A percentile compares a stretch with the other conserved stretches of the same genome.
Evolutionary conservation across 2,113 vertebrate species (phyloP).

Genomic region (Diadophis punctatus): DNA sequence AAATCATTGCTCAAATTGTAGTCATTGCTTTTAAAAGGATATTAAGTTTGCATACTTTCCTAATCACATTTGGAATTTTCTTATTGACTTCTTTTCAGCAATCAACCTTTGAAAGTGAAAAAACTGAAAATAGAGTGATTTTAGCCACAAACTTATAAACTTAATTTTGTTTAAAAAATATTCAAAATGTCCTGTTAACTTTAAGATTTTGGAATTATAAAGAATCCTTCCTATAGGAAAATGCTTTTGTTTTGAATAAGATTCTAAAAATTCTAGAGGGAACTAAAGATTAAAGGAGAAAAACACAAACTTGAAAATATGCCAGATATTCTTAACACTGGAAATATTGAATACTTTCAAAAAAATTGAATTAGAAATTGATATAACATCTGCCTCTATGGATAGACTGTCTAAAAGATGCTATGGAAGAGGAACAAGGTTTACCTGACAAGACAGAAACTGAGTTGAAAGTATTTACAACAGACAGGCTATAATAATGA

Average conservation of each 20-base stretch:
- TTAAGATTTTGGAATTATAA: background rate
- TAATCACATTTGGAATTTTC: background rate
- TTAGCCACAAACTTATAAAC: background rate
- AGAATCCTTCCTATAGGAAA: background rate
- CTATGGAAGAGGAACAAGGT: background rate
- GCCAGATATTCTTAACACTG: background rate
- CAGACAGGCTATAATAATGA: background rate
- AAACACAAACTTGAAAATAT: background rate
- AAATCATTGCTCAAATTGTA: background rate
- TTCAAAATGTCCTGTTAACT: background rate
- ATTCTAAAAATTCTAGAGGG: background rate
- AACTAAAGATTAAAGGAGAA: background rate
- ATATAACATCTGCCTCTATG: background rate
- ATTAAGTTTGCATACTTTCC: background rate
- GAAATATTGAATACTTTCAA: background rate
- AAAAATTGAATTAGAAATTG: background rate
- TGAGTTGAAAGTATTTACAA: background rate
- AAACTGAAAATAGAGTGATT: background rate
- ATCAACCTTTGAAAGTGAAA: background rate
- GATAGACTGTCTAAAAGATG: background rate
- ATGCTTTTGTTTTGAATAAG: background rate
- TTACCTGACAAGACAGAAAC: background rate
- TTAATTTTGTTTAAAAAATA: background rate
- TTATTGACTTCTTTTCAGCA: background rate
- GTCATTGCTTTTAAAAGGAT: background rate